Evolutionary conservation across 1,140 invertebrate species (phyloP), one percentile per base, ranked within the genome.

Genomic region (Rhyacophila brunnea): DNA sequence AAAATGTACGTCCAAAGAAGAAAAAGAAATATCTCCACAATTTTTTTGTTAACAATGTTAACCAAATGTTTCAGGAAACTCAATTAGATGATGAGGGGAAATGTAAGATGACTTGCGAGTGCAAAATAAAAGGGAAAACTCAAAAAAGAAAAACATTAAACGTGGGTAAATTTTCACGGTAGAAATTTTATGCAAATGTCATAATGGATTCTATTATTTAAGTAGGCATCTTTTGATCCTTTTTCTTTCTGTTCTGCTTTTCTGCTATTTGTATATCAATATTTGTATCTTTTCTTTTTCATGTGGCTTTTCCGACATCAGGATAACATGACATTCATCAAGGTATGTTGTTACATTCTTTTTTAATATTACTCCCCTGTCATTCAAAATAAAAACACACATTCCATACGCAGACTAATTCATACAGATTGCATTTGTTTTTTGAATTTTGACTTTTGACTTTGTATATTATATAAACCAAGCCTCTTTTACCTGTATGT

Each of bases 261-360:
- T 9, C 23, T 28, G 23, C 9, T 28, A 5, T 28, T 28, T 28
- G 23, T 28, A 28, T 28, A 28, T 28, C 23, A 28, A 28, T 28
- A 28, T 28, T 28, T 28, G 23, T 28, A 9, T 28, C n/a, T 49
- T 67, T 38, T 69, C 64, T 71, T 51, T 69, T 71, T 65, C 66
- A 68, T 65, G 68, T 54, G 19, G 23, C 18, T 42, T 2, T n/a
- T 52, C 19, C 34, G 36, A 54, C 48, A 55, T 14, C 70, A 87
- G 84, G 83, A 86, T 68, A 87, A 87, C 67, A 81, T 83, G 70
- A 87, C 85, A 18, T 85, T 85, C 66, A 85, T 86, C 67, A 87
- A 87, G 83, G 85, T 87, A 73, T 79, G 80, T 67, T 15, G 15
- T 38, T 23, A 43, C 23, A 46, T 47, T 15, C 10, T 23, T 32